These are phyloP conservation scores for Cyaniris semiargus DNA, from an alignment of 2,888 invertebrate genomes.

Conservation along the genomic window DNA sequence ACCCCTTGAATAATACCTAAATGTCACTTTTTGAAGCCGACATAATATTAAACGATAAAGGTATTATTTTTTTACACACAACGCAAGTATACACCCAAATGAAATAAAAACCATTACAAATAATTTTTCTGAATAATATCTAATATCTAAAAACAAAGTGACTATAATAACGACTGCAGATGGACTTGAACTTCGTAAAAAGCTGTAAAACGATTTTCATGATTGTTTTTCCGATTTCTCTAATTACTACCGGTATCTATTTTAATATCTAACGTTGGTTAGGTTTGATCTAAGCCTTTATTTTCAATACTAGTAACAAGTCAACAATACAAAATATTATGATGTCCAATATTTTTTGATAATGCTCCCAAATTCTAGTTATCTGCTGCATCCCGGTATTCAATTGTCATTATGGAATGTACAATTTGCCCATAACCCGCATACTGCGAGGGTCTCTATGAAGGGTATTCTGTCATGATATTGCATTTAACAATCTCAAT, in stretches of 20 bases:
- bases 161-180: too few species aligned
- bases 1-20: not conserved
- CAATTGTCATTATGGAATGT: not conserved
- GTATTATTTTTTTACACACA: not conserved
- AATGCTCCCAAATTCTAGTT: not conserved
- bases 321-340: not conserved
- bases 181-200: too few species aligned
- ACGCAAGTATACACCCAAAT: too few species aligned
- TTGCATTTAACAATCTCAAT: not conserved
- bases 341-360: not conserved
- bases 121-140: too few species aligned
- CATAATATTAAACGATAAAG: not conserved
- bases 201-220: too few species aligned
- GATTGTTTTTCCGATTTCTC: too few species aligned
- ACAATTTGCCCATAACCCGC: conserved; percentile 7
- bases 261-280: too few species aligned
- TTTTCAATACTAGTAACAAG: too few species aligned
- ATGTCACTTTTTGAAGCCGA: not conserved
- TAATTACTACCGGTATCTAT: too few species aligned
- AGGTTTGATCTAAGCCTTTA: too few species aligned
- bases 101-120: too few species aligned
- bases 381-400: not conserved
- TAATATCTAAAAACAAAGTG: too few species aligned
- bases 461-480: not conserved
- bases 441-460: not conserved